These are phyloP conservation scores for Thamnophis sirtalis DNA, from an alignment of 2,113 vertebrate genomes.

Conservation along the genomic window DNA sequence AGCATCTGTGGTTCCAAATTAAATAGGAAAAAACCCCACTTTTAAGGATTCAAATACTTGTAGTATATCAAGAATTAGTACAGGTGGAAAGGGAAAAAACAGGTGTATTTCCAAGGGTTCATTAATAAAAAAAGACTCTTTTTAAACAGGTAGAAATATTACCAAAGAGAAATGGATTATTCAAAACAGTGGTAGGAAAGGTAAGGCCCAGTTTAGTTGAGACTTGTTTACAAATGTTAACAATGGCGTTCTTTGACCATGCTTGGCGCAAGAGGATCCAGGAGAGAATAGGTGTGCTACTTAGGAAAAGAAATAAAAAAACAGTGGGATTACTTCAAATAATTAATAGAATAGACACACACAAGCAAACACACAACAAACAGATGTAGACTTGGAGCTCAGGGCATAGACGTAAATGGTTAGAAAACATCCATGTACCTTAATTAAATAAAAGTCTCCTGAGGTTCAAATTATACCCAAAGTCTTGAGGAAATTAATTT, in stretches of 20 bases:
- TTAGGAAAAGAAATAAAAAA: background rate
- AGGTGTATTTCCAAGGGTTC: background rate
- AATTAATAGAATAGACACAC: background rate
- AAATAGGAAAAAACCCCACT: background rate
- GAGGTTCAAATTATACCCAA: background rate
- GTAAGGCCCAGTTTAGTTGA: background rate
- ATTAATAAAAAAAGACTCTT: background rate
- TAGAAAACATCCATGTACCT: background rate
- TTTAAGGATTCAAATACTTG: background rate
- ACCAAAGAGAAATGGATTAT: background rate
- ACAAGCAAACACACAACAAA: fast-evolving
- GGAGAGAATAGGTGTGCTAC: background rate
- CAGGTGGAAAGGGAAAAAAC: background rate
- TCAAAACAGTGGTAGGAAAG: background rate
- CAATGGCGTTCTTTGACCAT: background rate
- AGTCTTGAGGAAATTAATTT: background rate
- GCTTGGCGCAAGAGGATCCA: background rate
- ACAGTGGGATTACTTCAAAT: background rate
- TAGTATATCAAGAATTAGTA: background rate
- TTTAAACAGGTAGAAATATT: background rate
- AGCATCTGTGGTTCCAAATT: background rate
- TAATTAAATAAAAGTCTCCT: background rate
- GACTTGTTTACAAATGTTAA: background rate
- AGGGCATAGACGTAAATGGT: background rate
- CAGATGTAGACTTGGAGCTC: background rate